These are phyloP conservation scores for Morone saxatilis DNA, from an alignment of 2,113 vertebrate species.

Conservation along the genomic window DNA sequence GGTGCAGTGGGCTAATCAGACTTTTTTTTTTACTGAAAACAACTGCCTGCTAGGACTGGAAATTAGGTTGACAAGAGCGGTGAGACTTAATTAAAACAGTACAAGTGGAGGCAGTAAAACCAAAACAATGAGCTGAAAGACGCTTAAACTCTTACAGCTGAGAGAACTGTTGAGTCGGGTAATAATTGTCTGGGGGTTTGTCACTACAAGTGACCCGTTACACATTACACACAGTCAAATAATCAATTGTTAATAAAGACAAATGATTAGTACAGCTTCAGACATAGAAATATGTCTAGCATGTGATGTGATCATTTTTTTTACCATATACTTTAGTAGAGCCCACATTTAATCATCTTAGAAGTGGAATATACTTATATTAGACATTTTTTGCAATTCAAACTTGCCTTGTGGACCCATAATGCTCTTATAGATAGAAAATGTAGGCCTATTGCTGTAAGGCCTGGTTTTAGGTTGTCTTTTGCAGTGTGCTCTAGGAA, in stretches of 20 bases:
- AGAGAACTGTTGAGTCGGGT: too few relatives aligned
- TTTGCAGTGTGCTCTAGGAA: slow-evolving; percentile 1
- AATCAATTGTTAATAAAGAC: background rate
- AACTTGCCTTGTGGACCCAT: background rate
- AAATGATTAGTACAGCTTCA: background rate
- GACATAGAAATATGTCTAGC: too few relatives aligned
- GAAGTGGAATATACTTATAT: background rate
- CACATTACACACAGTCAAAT: background rate
- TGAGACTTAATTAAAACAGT: background rate
- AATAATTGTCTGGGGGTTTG: too few relatives aligned
- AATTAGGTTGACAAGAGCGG: background rate
- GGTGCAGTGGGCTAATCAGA: background rate
- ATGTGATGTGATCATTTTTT: background rate
- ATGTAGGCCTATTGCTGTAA: background rate
- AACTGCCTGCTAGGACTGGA: background rate
- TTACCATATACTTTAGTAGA: background rate
- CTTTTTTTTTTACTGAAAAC: background rate
- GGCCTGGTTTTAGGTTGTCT: background rate
- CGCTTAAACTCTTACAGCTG: background rate
- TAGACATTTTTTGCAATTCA: background rate
- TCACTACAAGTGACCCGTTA: too few relatives aligned
- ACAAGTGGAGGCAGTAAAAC: background rate
- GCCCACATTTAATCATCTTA: background rate
- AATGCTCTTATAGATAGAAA: background rate
- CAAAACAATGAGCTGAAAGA: background rate